Percentiles rank a stretch among this genome's conserved stretches.
Evolutionary conservation across 35 echinoderm and acorn worm species (phyloP).

Genomic region (Apostichopus japonicus): DNA sequence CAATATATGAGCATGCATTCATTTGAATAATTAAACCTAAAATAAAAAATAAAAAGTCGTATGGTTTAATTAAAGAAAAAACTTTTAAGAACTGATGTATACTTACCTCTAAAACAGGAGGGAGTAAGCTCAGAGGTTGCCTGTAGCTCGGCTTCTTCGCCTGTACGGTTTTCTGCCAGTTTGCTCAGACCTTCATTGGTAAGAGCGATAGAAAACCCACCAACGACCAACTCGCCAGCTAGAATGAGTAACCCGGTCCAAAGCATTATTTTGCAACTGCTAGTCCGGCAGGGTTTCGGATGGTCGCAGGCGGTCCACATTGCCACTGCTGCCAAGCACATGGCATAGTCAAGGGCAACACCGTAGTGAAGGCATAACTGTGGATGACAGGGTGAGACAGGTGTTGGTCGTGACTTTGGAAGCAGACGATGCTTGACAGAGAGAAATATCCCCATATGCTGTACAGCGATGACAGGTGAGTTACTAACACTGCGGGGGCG

Average conservation of each 20-base stretch:
- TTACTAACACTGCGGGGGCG: background rate
- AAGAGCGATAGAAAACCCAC: no score
- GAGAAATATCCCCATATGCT: background rate
- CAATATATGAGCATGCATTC: no score
- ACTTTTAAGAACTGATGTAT: no score
- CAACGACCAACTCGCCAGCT: background rate
- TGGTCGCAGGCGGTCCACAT: background rate
- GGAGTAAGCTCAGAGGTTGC: no score
- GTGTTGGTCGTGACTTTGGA: background rate
- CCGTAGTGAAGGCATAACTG: background rate
- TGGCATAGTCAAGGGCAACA: background rate
- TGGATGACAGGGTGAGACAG: background rate
- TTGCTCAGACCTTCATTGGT: no score
- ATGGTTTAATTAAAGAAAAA: no score
- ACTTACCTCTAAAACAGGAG: no score
- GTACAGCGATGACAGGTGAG: background rate
- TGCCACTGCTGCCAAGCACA: background rate
- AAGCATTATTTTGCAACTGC: background rate
- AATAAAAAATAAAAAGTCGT: no score
- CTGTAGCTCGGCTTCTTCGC: no score
- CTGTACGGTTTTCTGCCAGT: no score
- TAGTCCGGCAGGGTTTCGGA: background rate
- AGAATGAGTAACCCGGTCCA: background rate
- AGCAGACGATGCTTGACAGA: background rate
- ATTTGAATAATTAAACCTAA: no score